Conservation (phyloP, 1,140 invertebrate genomes). For the Pinna nobilis region DNA sequence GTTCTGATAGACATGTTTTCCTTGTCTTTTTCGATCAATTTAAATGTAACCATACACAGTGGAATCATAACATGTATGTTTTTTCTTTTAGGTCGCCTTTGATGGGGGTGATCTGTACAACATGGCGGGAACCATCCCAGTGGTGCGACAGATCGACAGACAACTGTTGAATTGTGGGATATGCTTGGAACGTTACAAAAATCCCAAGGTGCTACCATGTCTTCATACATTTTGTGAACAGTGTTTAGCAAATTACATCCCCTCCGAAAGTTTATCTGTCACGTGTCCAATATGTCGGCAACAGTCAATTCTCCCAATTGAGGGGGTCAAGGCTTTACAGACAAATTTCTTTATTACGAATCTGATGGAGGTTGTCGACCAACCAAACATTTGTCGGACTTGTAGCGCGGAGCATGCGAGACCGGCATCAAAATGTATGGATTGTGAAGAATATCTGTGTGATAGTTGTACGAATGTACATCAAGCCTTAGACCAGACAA, state of each 20-base stretch:
- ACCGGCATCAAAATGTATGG: slow-evolving; percentile 69
- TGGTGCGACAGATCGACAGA: slow-evolving; percentile 62
- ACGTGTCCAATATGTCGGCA: slow-evolving; percentile 78
- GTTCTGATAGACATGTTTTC: not conserved
- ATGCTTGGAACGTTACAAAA: slow-evolving; percentile 82
- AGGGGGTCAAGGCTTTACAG: slow-evolving; percentile 77
- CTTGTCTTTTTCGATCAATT: not conserved
- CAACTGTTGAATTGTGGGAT: slow-evolving; percentile 76
- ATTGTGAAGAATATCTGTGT: slow-evolving; percentile 72
- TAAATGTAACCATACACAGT: not conserved
- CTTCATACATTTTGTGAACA: slow-evolving; percentile 94
- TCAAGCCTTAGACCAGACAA: slow-evolving; percentile 35
- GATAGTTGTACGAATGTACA: slow-evolving; percentile 48
- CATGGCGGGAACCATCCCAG: slow-evolving; percentile 51
- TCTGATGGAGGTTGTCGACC: slow-evolving; percentile 74
- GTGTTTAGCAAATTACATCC: slow-evolving; percentile 85
- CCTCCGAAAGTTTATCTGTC: slow-evolving; percentile 81
- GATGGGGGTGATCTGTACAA: slow-evolving; percentile 23
- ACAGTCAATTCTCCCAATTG: slow-evolving; percentile 77
- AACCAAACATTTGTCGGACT: slow-evolving; percentile 59
- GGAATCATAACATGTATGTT: too few relatives aligned
- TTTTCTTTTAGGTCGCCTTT: slow-evolving; percentile 40
- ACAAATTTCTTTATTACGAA: slow-evolving; percentile 76
- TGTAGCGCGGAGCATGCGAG: slow-evolving; percentile 59
- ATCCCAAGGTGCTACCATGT: slow-evolving; percentile 90